Evolutionary conservation across 2,888 invertebrate species (phyloP).

Genomic region (Hanleya hanleyi): DNA sequence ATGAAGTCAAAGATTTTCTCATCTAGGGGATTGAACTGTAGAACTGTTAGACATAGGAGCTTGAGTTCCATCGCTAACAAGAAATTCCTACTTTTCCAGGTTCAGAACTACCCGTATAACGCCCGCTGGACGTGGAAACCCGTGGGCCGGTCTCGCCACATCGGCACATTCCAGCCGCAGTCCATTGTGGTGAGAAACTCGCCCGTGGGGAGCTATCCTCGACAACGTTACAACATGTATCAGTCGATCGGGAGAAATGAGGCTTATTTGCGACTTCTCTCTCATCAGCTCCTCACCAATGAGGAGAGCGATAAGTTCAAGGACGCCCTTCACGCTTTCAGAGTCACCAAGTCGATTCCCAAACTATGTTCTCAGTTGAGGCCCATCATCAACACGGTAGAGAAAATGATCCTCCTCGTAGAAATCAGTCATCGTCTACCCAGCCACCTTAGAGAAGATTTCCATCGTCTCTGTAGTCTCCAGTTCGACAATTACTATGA

Average conservation of each 20-base stretch:
- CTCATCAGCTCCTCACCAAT: slow-evolving; percentile 50
- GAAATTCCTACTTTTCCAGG: slow-evolving; percentile 40
- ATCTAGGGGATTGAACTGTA: not conserved
- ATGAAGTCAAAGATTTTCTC: not conserved
- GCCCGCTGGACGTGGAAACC: slow-evolving; percentile 48
- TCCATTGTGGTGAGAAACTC: not conserved
- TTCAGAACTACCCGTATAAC: slow-evolving; percentile 37
- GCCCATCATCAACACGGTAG: slow-evolving; percentile 52
- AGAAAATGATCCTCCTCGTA: slow-evolving; percentile 56
- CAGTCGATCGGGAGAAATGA: slow-evolving; percentile 36
- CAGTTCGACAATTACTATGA: slow-evolving; percentile 57
- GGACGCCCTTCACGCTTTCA: slow-evolving; percentile 56
- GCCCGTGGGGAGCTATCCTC: not conserved
- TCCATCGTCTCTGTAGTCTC: slow-evolving; percentile 56
- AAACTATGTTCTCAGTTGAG: slow-evolving; percentile 53
- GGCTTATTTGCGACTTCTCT: slow-evolving; percentile 50
- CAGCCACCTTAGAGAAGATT: slow-evolving; percentile 50
- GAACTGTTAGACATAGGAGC: not conserved
- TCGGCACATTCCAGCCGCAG: not conserved
- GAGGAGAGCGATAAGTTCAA: slow-evolving; percentile 52
- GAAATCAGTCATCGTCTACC: slow-evolving; percentile 56
- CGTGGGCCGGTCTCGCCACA: slow-evolving; percentile 22
- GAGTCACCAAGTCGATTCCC: slow-evolving; percentile 53
- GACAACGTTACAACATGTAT: not conserved
- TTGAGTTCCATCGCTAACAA: not conserved